Evolutionary conservation across 2,888 invertebrate species (phyloP).

Genomic region (Epicampocera succincta): DNA sequence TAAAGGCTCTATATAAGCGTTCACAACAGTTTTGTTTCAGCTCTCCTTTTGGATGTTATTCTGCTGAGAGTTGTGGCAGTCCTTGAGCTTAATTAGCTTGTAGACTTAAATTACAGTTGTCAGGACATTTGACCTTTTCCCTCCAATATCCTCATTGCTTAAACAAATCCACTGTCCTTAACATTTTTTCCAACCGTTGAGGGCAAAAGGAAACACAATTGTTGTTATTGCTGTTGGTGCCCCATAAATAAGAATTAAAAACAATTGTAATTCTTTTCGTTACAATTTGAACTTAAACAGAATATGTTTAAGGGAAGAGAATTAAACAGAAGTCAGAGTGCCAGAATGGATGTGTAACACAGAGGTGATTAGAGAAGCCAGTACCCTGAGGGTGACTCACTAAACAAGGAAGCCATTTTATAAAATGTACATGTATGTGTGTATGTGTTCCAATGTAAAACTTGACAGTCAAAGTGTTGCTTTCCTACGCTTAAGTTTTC

Average conservation of each 20-base stretch:
- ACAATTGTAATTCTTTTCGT: conserved; percentile 4
- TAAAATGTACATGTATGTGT: no score
- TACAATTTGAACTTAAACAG: conserved; percentile 33
- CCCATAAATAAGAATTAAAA: conserved; percentile 66
- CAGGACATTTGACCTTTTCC: no score
- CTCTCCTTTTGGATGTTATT: no score
- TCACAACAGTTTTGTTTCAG: no score
- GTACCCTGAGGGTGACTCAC: conserved; percentile 39
- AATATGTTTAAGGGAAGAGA: background rate
- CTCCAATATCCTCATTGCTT: no score
- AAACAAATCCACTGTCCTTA: conserved; percentile 26
- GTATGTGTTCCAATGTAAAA: no score
- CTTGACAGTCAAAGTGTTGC: conserved; percentile 29
- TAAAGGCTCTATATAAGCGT: no score
- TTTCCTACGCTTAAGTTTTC: conserved; percentile 15
- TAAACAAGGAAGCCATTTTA: conserved; percentile 22
- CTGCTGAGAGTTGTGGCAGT: no score
- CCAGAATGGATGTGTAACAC: background rate
- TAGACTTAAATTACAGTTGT: no score
- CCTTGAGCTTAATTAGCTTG: no score
- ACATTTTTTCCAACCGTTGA: background rate
- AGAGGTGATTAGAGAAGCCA: conserved; percentile 19
- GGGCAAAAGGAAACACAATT: conserved; percentile 45
- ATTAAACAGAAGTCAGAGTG: conserved; percentile 4
- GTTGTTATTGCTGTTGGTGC: conserved; percentile 53